Conservation (phyloP, 2,797 vertebrate genomes). For the Aselliscus stoliczkanus region DNA sequence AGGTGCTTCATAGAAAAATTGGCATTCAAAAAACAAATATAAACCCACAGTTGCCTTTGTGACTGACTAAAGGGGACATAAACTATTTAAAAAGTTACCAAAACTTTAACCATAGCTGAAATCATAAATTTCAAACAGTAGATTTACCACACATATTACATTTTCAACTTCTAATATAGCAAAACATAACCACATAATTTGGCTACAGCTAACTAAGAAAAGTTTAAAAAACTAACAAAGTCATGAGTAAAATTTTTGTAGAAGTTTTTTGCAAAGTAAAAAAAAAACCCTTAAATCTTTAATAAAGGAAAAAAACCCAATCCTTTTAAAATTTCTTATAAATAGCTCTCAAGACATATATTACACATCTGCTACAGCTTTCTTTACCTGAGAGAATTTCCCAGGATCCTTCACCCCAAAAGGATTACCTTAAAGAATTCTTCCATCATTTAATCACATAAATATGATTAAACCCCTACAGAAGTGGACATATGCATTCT, state of each 20-base stretch:
- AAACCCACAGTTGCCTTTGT: conserved; percentile 38
- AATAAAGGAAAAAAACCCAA: conserved; percentile 70
- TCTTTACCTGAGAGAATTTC: conserved; percentile 64
- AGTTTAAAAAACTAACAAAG: conserved; percentile 72
- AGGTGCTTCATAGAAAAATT: conserved; percentile 62
- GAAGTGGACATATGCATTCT: not conserved
- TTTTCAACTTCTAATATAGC: conserved; percentile 63
- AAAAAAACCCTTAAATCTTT: conserved; percentile 46
- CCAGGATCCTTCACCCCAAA: conserved; percentile 52
- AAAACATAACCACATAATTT: conserved; percentile 66
- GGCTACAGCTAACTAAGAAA: conserved; percentile 68
- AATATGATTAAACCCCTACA: not conserved
- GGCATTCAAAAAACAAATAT: conserved; percentile 49
- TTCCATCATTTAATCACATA: not conserved
- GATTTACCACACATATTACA: conserved; percentile 66
- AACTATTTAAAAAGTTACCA: conserved; percentile 61
- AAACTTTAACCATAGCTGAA: conserved; percentile 59
- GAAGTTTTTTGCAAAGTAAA: conserved; percentile 67
- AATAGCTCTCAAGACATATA: conserved; percentile 69
- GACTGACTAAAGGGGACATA: conserved; percentile 20
- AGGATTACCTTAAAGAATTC: conserved; percentile 38
- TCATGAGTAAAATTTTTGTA: conserved; percentile 67
- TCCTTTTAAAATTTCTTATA: conserved; percentile 55
- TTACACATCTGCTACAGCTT: conserved; percentile 60
- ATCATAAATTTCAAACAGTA: conserved; percentile 64